A percentile compares a stretch with the other conserved stretches of the same genome.
Conservation (phyloP, 2,888 invertebrate species). For the Limnephilus rhombicus region DNA sequence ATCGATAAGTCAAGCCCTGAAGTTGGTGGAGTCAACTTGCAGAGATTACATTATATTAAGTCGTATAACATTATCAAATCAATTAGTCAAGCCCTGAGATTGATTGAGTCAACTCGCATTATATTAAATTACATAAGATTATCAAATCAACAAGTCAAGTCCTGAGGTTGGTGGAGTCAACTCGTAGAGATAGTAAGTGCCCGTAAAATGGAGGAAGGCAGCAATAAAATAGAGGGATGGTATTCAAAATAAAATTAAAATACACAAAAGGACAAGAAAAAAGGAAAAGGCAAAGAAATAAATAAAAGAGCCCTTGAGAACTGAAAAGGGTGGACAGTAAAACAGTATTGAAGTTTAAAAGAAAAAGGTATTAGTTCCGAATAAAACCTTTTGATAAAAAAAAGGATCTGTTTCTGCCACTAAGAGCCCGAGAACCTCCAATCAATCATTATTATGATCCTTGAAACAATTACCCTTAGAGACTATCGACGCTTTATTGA, state of each 20-base stretch:
- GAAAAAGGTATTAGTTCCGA: not conserved
- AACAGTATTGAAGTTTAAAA: not conserved
- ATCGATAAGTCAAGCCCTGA: too few relatives aligned
- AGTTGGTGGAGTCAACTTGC: not conserved
- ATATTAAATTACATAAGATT: not conserved
- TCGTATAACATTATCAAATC: too few relatives aligned
- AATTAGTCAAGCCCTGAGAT: not conserved
- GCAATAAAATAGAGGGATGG: not conserved
- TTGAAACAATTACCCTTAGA: not conserved
- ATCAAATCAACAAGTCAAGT: not conserved
- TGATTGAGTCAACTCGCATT: too few relatives aligned
- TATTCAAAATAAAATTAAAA: not conserved
- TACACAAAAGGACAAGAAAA: not conserved
- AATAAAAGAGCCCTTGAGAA: not conserved
- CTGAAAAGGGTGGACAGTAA: not conserved
- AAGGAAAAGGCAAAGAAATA: not conserved
- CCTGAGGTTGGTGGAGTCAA: not conserved
- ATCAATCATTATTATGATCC: slow-evolving; percentile 1
- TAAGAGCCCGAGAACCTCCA: not conserved
- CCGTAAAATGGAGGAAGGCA: not conserved
- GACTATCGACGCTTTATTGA: not conserved
- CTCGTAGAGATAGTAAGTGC: not conserved
- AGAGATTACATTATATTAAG: not conserved
- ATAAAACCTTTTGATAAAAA: not conserved
- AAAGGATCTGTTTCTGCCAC: not conserved